Evolutionary conservation across 2,888 invertebrate species (phyloP).

Genomic region (Antheraea assamensis): DNA sequence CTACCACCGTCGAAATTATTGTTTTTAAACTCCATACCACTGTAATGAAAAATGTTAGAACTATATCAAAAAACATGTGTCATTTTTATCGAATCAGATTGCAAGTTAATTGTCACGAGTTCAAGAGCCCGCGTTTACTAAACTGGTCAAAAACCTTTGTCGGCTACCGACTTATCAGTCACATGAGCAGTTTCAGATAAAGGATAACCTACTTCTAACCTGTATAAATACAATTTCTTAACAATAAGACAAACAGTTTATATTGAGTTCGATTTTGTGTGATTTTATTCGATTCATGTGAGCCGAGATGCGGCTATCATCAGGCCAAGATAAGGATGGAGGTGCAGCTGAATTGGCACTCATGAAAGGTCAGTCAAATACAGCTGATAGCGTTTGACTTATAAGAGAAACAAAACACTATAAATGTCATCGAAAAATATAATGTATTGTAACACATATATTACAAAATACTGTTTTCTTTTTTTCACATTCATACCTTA

Average conservation of each 20-base stretch:
- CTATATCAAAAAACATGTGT: slow-evolving; percentile 18
- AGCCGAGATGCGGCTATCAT: slow-evolving; percentile 60
- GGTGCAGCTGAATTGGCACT: slow-evolving; percentile 63
- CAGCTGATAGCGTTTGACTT: background rate
- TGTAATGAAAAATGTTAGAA: background rate
- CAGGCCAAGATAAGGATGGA: slow-evolving; percentile 72
- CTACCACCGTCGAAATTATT: background rate
- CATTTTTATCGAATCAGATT: slow-evolving; percentile 29
- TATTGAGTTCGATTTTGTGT: slow-evolving; percentile 41
- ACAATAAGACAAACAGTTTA: slow-evolving; percentile 49
- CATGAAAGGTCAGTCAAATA: slow-evolving; percentile 50
- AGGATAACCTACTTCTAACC: slow-evolving; percentile 74
- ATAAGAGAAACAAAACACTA: background rate
- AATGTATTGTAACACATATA: background rate
- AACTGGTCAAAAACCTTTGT: slow-evolving; percentile 44
- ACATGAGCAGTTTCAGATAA: slow-evolving; percentile 62
- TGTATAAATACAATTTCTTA: slow-evolving; percentile 69
- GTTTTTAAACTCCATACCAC: background rate
- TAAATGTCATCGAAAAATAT: background rate
- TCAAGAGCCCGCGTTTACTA: slow-evolving; percentile 35
- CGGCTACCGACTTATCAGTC: slow-evolving; percentile 64
- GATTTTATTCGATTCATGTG: slow-evolving; percentile 30
- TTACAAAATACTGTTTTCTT: too few species aligned
- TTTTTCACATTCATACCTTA: too few species aligned
- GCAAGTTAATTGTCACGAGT: slow-evolving; percentile 29